phyloP scores from a whole-genome alignment of 1,140 invertebrate species.

The Mya arenaria region DNA sequence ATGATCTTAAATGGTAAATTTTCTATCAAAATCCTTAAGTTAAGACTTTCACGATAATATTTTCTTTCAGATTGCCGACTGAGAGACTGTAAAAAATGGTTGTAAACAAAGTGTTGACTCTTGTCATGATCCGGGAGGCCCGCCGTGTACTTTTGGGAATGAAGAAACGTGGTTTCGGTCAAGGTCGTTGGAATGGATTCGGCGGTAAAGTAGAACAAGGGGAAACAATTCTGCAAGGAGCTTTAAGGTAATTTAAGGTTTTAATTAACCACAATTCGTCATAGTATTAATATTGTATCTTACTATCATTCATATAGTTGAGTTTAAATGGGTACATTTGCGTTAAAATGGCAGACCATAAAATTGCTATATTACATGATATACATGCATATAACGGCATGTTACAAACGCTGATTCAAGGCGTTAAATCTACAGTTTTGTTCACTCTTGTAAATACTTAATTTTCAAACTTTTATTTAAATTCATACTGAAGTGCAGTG shows the following conservation, averaged over 20 bases:
- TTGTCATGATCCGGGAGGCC: slow-evolving; percentile 84
- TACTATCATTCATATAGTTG: too few relatives aligned
- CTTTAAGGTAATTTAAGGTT: slow-evolving; percentile 81
- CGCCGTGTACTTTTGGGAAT: slow-evolving; percentile 85
- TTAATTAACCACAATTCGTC: too few relatives aligned
- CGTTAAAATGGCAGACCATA: neutral
- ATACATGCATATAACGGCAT: too few relatives aligned
- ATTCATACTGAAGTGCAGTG: too few relatives aligned
- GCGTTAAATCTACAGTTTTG: too few relatives aligned
- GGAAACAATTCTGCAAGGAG: slow-evolving; percentile 86
- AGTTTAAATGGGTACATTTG: neutral
- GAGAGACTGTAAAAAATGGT: slow-evolving; percentile 34
- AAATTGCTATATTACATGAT: neutral
- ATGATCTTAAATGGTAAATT: too few relatives aligned
- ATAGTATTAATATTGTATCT: neutral
- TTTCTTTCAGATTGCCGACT: too few relatives aligned
- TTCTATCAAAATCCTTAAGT: too few relatives aligned
- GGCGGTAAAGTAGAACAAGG: slow-evolving; percentile 89
- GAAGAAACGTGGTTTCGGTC: slow-evolving; percentile 89
- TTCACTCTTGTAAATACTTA: too few relatives aligned
- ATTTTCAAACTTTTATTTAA: too few relatives aligned
- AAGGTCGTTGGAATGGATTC: slow-evolving; percentile 90
- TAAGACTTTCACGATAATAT: too few relatives aligned
- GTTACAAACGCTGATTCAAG: too few relatives aligned
- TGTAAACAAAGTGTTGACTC: slow-evolving; percentile 78